Conservation (phyloP, 2,113 vertebrate species). For the Zosterops pallidus region DNA sequence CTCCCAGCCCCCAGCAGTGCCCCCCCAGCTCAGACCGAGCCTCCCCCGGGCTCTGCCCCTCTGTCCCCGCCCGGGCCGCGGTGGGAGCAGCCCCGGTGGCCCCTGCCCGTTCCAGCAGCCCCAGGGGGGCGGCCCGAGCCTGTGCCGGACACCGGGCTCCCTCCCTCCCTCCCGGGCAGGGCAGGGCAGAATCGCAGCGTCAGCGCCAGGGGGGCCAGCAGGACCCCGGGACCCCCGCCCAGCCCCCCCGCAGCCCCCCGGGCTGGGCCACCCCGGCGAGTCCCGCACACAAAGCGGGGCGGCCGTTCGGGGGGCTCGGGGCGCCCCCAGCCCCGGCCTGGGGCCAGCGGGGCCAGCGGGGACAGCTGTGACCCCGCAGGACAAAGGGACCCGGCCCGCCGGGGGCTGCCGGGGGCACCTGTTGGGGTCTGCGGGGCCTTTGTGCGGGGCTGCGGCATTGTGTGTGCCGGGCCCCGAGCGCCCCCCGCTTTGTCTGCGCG, state of each 20-base stretch:
- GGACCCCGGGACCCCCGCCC: too few relatives aligned
- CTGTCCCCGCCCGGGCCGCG: background rate
- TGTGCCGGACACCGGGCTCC: too few relatives aligned
- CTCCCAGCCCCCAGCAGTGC: too few relatives aligned
- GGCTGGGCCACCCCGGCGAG: too few relatives aligned
- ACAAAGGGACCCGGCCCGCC: background rate
- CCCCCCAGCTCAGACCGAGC: background rate
- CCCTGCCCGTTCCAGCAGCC: background rate
- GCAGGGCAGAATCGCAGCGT: background rate
- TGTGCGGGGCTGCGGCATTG: slow-evolving; percentile 19
- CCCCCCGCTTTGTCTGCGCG: background rate
- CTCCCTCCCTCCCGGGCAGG: background rate
- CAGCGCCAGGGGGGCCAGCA: too few relatives aligned
- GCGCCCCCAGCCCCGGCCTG: too few relatives aligned
- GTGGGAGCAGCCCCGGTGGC: background rate
- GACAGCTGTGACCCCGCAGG: background rate
- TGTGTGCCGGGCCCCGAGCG: background rate
- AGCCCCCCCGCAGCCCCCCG: too few relatives aligned
- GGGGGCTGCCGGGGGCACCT: background rate
- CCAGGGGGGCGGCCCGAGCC: too few relatives aligned
- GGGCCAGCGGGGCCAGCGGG: too few relatives aligned
- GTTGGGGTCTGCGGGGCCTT: background rate
- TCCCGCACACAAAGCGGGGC: too few relatives aligned
- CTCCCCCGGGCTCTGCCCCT: background rate
- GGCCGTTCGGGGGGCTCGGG: too few relatives aligned